Evolutionary conservation across 2,797 vertebrate genomes (phyloP).

Genomic region (Siniperca scherzeri): DNA sequence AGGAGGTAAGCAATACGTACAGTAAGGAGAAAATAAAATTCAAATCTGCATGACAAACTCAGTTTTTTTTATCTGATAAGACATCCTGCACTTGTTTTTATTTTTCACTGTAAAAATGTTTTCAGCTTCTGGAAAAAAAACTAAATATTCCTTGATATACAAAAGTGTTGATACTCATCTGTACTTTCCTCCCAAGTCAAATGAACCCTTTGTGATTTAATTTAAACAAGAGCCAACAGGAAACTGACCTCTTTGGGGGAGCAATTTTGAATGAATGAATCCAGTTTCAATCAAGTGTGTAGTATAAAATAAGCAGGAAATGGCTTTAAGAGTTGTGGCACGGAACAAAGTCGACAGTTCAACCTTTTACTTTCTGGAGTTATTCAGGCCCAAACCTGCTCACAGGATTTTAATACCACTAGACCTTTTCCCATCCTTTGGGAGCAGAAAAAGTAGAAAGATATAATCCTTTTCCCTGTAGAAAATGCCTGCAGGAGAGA

Average conservation of each 20-base stretch:
- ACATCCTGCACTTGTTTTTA: conserved; percentile 15
- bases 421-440: conserved; percentile 66
- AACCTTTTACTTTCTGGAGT: conserved; percentile 57
- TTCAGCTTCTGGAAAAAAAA: conserved; percentile 16
- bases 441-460: conserved; percentile 61
- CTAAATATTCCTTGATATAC: conserved; percentile 57
- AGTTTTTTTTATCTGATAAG: conserved; percentile 50
- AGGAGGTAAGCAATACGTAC: conserved; percentile 69
- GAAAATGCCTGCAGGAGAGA: conserved; percentile 70
- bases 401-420: conserved; percentile 72
- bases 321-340: conserved; percentile 49
- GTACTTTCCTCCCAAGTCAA: conserved; percentile 57
- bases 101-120: conserved; percentile 4
- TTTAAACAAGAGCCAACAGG: conserved; percentile 69
- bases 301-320: conserved; percentile 51
- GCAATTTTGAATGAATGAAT: conserved; percentile 53
- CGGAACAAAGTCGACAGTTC: conserved; percentile 56
- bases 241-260: conserved; percentile 54
- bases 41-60: conserved; percentile 49
- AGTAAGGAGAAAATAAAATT: conserved; percentile 43
- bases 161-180: conserved; percentile 76
- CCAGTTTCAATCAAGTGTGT: conserved; percentile 59
- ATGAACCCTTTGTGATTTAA: conserved; percentile 77
- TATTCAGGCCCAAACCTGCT: conserved; percentile 72
- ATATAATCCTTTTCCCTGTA: conserved; percentile 81